Evolutionary conservation across 2,113 vertebrate genomes (phyloP), one percentile per base, ranked within the genome.

Genomic region (Leuciscus idus): DNA sequence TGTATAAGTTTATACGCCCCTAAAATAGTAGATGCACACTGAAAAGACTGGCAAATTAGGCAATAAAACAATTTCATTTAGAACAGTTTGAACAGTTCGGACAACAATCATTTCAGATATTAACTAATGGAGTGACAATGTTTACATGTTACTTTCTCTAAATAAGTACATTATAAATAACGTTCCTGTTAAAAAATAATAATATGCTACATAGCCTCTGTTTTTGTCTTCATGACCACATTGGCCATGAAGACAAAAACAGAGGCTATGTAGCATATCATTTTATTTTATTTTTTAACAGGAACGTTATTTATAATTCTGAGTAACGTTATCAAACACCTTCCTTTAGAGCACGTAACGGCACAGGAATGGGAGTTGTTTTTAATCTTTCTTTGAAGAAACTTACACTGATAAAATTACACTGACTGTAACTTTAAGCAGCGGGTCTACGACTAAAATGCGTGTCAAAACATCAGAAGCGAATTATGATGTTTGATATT

Each of bases 401-500:
- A 26, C 12, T 26, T 8, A 0, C 26, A 26, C 26, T 26, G 70
- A n/a, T 73, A 43, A 43, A 43, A 73, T 73, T 10, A 43, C 70
- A 73, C 21, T 43, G 12, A 19, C 21, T 62, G 4, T 62, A 59
- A 79, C 15, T 33, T 77, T 33, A 78, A 6, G 9, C 9, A 17
- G 5, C 5, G 6, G 2, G n/a, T 74, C 11, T 6, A 75, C 6
- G 4, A 12, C 48, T 50, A 55, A 23, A 57, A 59, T 15, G 52
- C 10, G 12, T 61, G 23, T 39, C 12, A 64, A 48, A 64, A 64
- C 59, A 12, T 39, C 21, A n/a, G n/a, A 26, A 78, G 55, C 23
- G 39, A 19, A 19, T 48, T 48, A 64, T 64, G 0, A 61, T 75
- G 39, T 46, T 46, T 50, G 30, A 87, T 84, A 74, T 82, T 86